These are phyloP conservation scores for Etheostoma nigrum DNA, from an alignment of 2,797 vertebrate genomes.

Conservation along the genomic window DNA sequence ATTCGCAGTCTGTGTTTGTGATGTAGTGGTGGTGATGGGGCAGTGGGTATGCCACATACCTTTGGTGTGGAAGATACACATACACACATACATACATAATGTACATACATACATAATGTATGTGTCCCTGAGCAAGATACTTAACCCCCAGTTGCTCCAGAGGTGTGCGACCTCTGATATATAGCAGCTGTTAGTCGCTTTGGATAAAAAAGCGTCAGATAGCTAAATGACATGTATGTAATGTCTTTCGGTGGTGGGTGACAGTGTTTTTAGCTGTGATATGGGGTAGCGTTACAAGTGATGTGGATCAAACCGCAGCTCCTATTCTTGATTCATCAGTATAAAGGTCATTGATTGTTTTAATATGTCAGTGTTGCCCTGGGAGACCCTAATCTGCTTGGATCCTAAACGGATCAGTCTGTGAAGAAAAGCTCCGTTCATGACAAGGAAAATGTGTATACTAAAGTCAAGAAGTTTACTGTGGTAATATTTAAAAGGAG, in stretches of 20 bases:
- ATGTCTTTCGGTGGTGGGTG: neutral
- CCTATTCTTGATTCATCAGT: neutral
- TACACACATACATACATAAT: too few relatives aligned
- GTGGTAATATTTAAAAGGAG: neutral
- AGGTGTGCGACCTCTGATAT: too few relatives aligned
- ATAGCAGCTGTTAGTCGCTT: too few relatives aligned
- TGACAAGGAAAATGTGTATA: neutral
- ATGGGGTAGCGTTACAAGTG: neutral
- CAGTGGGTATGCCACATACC: too few relatives aligned
- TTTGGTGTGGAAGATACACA: too few relatives aligned
- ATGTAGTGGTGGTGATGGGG: neutral
- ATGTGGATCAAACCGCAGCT: neutral
- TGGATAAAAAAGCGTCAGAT: too few relatives aligned
- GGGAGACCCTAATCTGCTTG: constrained; percentile 28
- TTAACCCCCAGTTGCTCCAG: too few relatives aligned
- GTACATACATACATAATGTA: too few relatives aligned
- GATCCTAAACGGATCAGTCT: constrained; percentile 14
- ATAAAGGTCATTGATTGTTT: constrained; percentile 2
- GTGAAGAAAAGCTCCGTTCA: neutral
- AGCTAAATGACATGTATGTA: too few relatives aligned
- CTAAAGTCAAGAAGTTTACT: neutral
- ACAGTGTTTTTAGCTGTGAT: constrained; percentile 4
- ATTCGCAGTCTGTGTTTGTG: neutral
- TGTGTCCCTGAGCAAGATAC: too few relatives aligned
- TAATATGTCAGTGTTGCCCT: neutral